Base-by-base conservation (phyloP, 1,140 invertebrate species). In the Monomorium pharaonis region DNA sequence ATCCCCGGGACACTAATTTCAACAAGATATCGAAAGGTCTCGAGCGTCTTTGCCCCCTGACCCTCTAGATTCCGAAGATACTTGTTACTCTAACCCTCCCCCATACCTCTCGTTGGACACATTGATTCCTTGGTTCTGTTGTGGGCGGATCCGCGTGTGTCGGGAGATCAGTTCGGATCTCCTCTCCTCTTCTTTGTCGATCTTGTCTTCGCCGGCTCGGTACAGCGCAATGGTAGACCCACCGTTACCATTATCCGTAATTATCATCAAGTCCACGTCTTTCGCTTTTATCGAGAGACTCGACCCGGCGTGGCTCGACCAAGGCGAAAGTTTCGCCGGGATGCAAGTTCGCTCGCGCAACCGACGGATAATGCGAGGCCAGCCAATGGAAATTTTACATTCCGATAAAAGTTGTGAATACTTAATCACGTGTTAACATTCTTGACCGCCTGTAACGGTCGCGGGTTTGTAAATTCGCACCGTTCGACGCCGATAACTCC, bases 151-250 rank as follows among this genome's bases (percentile, higher is more conserved):
- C 74, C 58, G 33, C 24, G 60, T 58, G 70, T 72, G 84, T 72
- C 76, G 84, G 51, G 75, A 88, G 84, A 88, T 86, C 67, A 72
- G 24, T 30, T 12, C 75, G 76, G 69, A 86, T 88, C 84, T 81
- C 51, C 76, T 78, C 27, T 65, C 33, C 14, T 30, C 33, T 72
- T 63, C 78, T 84, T 63, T 67, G 56, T 44, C 69, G 69, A 62
- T 44, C 56, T 44, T 74, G 54, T 83, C 67, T 74, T 72, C 60
- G 21, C 44, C 84, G 49, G 58, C 44, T 78, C 37, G 47, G 42
- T 30, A 47, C 24, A 72, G 62, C 51, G 65, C 78, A 81, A 44
- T 58, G 49, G 65, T 24, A 72, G 24, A 70, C 33, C 33, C 33
- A 49, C 65, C 49, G 65, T 81, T 81, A 56, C 65, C 77, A 81